Percentiles rank a stretch among this genome's conserved stretches.
These are phyloP conservation scores for Archocentrus centrarchus DNA, from an alignment of 2,113 vertebrate species.

Conservation along the genomic window DNA sequence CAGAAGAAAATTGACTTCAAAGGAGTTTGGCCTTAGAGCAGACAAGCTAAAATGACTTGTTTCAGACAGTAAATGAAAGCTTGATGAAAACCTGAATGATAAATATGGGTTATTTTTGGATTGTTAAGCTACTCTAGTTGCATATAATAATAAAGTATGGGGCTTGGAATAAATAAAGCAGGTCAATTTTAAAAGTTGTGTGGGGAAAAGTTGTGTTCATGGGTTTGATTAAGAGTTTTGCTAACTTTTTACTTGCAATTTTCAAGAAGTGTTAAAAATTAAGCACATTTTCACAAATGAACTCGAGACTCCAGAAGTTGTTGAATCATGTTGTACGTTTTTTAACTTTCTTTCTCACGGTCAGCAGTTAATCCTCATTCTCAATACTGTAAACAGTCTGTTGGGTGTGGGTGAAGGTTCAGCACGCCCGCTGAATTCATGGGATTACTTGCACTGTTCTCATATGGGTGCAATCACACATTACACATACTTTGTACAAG, in stretches of 20 bases:
- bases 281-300: not conserved
- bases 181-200: not conserved
- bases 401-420: not conserved
- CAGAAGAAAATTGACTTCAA: not conserved
- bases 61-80: not conserved
- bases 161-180: not conserved
- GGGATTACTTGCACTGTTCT: not conserved
- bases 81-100: not conserved
- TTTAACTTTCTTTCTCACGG: not conserved
- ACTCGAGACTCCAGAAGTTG: not conserved
- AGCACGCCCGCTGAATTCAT: not conserved
- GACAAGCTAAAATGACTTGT: not conserved
- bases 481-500: not conserved
- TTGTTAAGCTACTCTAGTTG: not conserved
- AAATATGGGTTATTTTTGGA: not conserved
- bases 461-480: not conserved
- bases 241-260: no score
- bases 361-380: not conserved
- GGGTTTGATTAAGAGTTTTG: no score
- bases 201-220: no score
- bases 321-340: not conserved
- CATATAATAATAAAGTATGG: not conserved
- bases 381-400: not conserved
- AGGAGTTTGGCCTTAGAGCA: not conserved
- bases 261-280: no score